Percentiles rank a stretch among this genome's conserved stretches.
These are phyloP conservation scores for Agonopterix alstromeriana DNA, from an alignment of 2,888 invertebrate genomes.

Conservation along the genomic window DNA sequence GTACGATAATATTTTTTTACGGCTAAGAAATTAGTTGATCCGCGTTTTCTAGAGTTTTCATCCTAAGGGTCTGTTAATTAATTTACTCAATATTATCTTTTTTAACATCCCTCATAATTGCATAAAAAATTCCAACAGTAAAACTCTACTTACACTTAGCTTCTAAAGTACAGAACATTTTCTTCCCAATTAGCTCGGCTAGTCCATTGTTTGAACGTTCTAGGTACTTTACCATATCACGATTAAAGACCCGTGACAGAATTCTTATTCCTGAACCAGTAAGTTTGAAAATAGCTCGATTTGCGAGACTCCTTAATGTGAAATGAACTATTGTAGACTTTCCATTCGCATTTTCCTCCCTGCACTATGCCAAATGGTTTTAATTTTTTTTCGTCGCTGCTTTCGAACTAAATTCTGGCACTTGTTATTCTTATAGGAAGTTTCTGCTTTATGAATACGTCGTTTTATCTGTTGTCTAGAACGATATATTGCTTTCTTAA, in stretches of 20 bases:
- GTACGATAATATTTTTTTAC: no score
- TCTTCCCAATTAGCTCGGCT: slow-evolving; percentile 44
- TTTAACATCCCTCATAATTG: no score
- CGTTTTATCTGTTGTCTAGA: no score
- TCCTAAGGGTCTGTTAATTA: no score
- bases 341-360: slow-evolving; percentile 22
- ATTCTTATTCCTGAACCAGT: no score
- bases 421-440: neutral
- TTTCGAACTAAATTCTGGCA: neutral
- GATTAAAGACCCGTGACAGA: no score
- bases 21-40: no score
- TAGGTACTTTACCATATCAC: slow-evolving; percentile 7
- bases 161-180: slow-evolving; percentile 19
- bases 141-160: neutral
- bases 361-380: slow-evolving; percentile 43
- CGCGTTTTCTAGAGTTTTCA: no score
- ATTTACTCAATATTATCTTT: no score
- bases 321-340: neutral
- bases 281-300: no score
- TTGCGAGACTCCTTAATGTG: no score
- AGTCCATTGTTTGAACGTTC: slow-evolving; percentile 46
- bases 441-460: neutral
- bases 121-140: neutral
- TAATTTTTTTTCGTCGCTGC: slow-evolving; percentile 15
- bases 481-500: no score